Evolutionary conservation across 2,113 vertebrate genomes (phyloP), one percentile per base, ranked within the genome.

Genomic region (Pomatostomus ruficeps): DNA sequence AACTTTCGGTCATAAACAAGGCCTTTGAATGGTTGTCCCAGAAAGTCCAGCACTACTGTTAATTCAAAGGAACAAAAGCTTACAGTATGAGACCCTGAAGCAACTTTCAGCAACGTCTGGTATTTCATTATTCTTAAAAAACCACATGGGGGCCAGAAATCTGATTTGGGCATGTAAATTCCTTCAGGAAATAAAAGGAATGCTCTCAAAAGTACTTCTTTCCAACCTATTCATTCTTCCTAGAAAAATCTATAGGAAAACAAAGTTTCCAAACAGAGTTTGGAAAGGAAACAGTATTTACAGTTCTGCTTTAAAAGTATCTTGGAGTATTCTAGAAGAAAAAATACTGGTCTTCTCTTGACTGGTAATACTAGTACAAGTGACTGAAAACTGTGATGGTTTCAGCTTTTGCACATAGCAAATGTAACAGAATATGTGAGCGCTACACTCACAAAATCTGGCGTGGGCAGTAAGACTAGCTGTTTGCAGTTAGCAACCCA

Each of bases 11-110:
- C 25, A 11, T 23, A 8, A 59, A 43, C 70, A 31, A 45, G 81
- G 57, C 85, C 66, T 52, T 72, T 10, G 59, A 66, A 55, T 5
- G 40, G 31, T 25, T 68, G 48, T 63, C 51, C 26, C 49, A 6
- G 28, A 54, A 92, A 65, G 76, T 42, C 72, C 72, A 54, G 84
- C 8, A 3, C 18, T 33, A 2, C 72, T 67, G 65, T 74, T 76
- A 74, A 74, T n/a, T 66, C 76, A 40, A 61, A 65, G 31, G 48
- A 94, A 75, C 91, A 94, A 93, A 94, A 94, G 87, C 78, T 54
- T 79, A 14, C 82, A 90, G 62, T 82, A 8, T 70, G 62, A 79
- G 67, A 80, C 71, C 58, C 90, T 85, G 62, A 45, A 95, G 92
- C 71, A 58, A 82, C 74, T 90, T 79, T 59, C 67, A 88, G 45